Conservation (phyloP, 2,113 vertebrate species). For the Platysteira castanea region DNA sequence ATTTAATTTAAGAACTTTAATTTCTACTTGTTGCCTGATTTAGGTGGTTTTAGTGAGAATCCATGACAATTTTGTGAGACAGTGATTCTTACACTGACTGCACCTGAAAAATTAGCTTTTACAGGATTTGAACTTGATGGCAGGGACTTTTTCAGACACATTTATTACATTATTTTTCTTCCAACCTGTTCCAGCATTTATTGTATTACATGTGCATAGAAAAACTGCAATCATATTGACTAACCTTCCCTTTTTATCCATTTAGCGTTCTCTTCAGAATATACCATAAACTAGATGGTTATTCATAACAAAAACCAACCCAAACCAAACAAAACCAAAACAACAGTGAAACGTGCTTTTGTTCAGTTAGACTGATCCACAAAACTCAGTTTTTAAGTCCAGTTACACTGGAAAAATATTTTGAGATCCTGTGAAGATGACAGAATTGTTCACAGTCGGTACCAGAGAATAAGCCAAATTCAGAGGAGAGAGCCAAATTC, state of each 20-base stretch:
- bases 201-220: neutral
- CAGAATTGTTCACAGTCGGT: neutral
- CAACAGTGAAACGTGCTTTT: neutral
- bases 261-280: neutral
- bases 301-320: neutral
- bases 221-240: neutral
- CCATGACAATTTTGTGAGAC: neutral
- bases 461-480: neutral
- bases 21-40: neutral
- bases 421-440: neutral
- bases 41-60: slow-evolving; percentile 2
- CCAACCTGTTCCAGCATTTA: neutral
- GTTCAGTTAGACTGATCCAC: neutral
- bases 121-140: neutral
- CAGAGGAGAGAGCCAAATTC: neutral
- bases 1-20: neutral
- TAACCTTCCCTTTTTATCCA: neutral
- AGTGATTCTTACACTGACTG: neutral
- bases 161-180: neutral
- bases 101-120: neutral
- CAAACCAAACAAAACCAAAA: neutral
- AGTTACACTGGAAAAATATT: neutral
- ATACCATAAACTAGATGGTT: neutral
- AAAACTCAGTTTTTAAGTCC: neutral
- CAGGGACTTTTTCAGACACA: neutral